These are phyloP conservation scores for Acleris emargana DNA, from an alignment of 2,888 invertebrate genomes.

Conservation along the genomic window DNA sequence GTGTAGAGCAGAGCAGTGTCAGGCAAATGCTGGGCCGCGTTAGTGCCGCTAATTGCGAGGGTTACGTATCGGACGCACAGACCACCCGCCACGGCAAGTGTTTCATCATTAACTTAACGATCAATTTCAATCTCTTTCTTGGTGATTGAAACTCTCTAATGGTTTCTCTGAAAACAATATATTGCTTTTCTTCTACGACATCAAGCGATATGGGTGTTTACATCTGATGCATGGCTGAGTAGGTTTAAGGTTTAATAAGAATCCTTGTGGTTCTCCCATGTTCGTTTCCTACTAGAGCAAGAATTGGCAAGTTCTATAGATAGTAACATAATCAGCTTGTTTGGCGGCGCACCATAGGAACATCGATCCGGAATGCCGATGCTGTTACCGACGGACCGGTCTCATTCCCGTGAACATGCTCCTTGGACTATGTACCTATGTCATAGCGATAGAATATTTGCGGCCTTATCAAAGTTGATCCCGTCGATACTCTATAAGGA, in stretches of 20 bases:
- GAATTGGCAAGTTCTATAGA: conserved; percentile 15
- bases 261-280: not conserved
- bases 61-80: conserved; percentile 32
- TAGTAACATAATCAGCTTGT: conserved; percentile 39
- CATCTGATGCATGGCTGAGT: not conserved
- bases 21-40: conserved; percentile 3
- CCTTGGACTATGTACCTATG: conserved; percentile 36
- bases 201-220: not conserved
- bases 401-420: conserved; percentile 41
- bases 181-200: conserved; percentile 14
- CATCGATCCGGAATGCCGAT: conserved; percentile 42
- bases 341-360: conserved; percentile 41
- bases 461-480: conserved; percentile 39
- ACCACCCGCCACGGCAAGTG: conserved; percentile 39
- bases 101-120: conserved; percentile 53
- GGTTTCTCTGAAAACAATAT: conserved; percentile 28
- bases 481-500: conserved; percentile 33
- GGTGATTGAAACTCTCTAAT: conserved; percentile 39
- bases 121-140: conserved; percentile 45
- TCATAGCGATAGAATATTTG: conserved; percentile 37
- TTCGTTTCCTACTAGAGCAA: not conserved
- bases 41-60: conserved; percentile 7
- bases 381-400: conserved; percentile 43
- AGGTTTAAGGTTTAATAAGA: not conserved
- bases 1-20: conserved; percentile 10